phyloP scores from a whole-genome alignment of 2,797 vertebrate species.

The Aldrovandia affinis region DNA sequence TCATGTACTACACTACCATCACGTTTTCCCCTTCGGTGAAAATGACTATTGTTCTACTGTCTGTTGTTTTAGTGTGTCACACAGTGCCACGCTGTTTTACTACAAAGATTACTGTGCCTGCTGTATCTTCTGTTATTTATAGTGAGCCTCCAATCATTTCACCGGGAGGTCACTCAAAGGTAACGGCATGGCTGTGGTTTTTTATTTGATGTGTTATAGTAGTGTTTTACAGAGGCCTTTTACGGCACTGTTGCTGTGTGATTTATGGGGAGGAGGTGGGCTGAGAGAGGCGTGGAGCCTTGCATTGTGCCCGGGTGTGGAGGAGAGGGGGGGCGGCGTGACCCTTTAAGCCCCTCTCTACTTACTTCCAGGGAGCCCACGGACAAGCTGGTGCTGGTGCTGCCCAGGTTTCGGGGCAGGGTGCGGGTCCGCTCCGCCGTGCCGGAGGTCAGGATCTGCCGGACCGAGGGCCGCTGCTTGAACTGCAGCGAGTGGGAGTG shows the following conservation, averaged over 20 bases:
- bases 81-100: not conserved
- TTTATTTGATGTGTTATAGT: not conserved
- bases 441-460: conserved; percentile 88
- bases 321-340: conserved; percentile 15
- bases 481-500: conserved; percentile 88
- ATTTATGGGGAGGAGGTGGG: not conserved
- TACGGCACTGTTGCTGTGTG: not conserved
- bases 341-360: conserved; percentile 46
- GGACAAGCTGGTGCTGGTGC: conserved; percentile 85
- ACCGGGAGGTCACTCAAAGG: not conserved
- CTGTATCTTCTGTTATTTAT: not conserved
- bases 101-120: not conserved
- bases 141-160: not conserved
- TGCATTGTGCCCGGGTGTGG: not conserved
- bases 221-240: not conserved
- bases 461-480: conserved; percentile 89
- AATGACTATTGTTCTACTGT: not conserved
- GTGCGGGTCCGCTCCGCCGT: conserved; percentile 93
- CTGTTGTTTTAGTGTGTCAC: not conserved
- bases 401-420: conserved; percentile 94
- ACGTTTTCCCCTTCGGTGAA: not conserved
- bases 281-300: not conserved
- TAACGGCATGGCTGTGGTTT: not conserved
- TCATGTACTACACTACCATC: no score
- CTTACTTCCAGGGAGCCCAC: conserved; percentile 97